Percentiles rank a stretch among this genome's conserved stretches.
These are phyloP conservation scores for Chaunax sp. DNA, from an alignment of 2,797 vertebrate species.

Conservation along the genomic window DNA sequence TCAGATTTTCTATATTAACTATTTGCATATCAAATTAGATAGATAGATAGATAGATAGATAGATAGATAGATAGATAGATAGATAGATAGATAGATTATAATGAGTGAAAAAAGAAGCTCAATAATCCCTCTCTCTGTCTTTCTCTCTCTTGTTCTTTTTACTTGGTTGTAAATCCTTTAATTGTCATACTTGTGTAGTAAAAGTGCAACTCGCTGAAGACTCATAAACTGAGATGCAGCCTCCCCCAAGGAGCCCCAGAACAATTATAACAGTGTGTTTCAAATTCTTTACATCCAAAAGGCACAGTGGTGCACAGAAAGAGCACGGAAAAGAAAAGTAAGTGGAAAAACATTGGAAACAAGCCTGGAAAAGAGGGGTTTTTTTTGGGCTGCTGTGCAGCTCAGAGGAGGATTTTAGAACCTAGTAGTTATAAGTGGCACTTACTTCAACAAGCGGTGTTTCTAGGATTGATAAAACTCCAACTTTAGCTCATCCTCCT, in stretches of 20 bases:
- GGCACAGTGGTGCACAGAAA: conserved; percentile 27
- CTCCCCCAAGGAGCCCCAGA: conserved; percentile 37
- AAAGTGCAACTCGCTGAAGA: conserved; percentile 25
- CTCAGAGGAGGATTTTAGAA: conserved; percentile 46
- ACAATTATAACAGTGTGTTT: conserved; percentile 72
- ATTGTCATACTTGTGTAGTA: conserved; percentile 3
- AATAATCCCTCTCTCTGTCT: no score
- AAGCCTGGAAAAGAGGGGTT: conserved; percentile 61
- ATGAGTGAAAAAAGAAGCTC: no score
- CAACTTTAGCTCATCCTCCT: conserved; percentile 45
- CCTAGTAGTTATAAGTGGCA: conserved; percentile 53
- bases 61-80: neutral
- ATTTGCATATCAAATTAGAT: no score
- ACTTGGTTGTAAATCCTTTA: neutral
- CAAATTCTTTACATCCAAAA: conserved; percentile 59
- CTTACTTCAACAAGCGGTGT: conserved; percentile 48
- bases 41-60: no score
- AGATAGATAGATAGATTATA: neutral
- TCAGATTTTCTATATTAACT: no score
- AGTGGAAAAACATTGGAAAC: conserved; percentile 55
- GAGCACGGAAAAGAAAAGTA: conserved; percentile 63
- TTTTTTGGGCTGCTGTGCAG: conserved; percentile 48
- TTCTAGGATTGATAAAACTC: conserved; percentile 48
- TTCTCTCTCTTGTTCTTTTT: neutral
- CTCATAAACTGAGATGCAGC: conserved; percentile 50